Evolutionary conservation across 2,113 vertebrate genomes (phyloP).

Genomic region (Myrmophylax atrothorax): DNA sequence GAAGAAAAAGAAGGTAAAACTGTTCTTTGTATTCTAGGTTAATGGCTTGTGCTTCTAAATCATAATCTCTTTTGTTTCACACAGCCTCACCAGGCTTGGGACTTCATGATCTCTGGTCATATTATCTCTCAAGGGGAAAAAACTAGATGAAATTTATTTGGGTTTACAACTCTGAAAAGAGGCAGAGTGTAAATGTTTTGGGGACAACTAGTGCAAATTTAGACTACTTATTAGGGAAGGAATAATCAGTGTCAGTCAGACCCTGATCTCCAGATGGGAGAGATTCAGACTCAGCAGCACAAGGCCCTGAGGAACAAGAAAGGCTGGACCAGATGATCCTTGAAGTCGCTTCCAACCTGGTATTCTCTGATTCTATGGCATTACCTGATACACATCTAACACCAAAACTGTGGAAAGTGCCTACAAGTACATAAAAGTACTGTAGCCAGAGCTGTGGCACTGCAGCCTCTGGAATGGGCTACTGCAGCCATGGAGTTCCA

Average conservation of each 20-base stretch:
- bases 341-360: background rate
- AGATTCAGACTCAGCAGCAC: background rate
- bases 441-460: background rate
- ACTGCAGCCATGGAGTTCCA: background rate
- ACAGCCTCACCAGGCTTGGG: background rate
- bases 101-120: background rate
- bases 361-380: background rate
- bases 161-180: background rate
- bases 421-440: accelerated
- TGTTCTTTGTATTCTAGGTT: background rate
- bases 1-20: background rate
- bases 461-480: background rate
- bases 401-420: background rate
- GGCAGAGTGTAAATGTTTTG: background rate
- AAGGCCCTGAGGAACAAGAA: background rate
- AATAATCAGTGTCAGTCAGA: background rate
- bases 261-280: background rate
- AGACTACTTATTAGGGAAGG: background rate
- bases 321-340: background rate
- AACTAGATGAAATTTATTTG: background rate
- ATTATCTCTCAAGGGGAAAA: background rate
- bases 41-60: background rate
- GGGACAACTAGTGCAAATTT: background rate
- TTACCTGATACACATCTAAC: background rate
- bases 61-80: background rate